These are phyloP conservation scores for Microtus ochrogaster DNA, from an alignment of 2,113 vertebrate species.

Conservation along the genomic window DNA sequence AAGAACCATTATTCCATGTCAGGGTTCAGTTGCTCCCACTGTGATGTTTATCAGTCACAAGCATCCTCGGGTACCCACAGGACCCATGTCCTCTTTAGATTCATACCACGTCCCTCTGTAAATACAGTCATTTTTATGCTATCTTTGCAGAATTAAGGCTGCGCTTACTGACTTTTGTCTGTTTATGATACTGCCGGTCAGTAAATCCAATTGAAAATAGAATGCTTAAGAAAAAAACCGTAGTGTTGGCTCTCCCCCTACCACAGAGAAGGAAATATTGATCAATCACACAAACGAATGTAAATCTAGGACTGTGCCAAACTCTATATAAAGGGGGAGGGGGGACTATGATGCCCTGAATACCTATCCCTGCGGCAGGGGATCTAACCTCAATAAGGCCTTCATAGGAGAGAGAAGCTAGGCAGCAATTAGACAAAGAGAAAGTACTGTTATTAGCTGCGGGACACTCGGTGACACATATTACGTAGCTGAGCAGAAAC, in stretches of 20 bases:
- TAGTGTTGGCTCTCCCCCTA: background rate
- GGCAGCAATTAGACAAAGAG: background rate
- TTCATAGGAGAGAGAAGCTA: background rate
- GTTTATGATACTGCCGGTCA: background rate
- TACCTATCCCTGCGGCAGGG: background rate
- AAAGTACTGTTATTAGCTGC: background rate
- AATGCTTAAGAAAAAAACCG: background rate
- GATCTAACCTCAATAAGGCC: background rate
- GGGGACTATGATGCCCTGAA: background rate
- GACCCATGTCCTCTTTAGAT: background rate
- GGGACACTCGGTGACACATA: background rate
- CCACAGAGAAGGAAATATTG: slow-evolving; percentile 13
- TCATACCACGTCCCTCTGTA: background rate
- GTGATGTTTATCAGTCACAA: background rate
- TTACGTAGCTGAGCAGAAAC: slow-evolving; percentile 29
- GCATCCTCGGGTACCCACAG: background rate
- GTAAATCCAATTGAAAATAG: slow-evolving; percentile 29
- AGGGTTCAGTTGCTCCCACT: slow-evolving; percentile 7
- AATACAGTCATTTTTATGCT: background rate
- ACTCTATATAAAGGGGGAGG: background rate
- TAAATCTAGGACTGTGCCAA: background rate
- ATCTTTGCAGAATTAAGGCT: background rate
- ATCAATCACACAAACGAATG: slow-evolving; percentile 11
- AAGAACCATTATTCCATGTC: background rate
- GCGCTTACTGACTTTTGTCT: background rate